Evolutionary conservation across 2,113 vertebrate genomes (phyloP).

Genomic region (Peromyscus maniculatus): DNA sequence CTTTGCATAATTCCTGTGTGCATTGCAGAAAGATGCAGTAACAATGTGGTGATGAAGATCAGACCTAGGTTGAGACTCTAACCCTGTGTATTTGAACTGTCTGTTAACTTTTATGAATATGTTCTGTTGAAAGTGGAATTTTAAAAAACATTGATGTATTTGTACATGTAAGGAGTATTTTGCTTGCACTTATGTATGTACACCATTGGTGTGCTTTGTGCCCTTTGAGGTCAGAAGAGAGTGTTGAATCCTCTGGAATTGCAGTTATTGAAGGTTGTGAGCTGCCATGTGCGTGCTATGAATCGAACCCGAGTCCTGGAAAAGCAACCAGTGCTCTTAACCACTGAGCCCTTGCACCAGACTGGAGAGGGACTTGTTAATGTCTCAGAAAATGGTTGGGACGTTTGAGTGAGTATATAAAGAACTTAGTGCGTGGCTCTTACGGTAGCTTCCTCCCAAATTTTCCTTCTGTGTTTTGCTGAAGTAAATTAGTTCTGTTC

Average conservation of each 20-base stretch:
- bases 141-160: background rate
- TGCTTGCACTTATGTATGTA: background rate
- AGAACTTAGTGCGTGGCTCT: slow-evolving; percentile 41
- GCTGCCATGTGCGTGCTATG: background rate
- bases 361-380: background rate
- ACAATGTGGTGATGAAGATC: background rate
- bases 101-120: slow-evolving; percentile 9
- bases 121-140: background rate
- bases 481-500: background rate
- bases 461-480: background rate
- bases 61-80: background rate
- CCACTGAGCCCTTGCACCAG: background rate
- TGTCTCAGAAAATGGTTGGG: background rate
- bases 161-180: background rate
- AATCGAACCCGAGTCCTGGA: background rate
- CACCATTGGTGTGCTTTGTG: background rate
- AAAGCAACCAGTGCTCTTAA: background rate
- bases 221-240: background rate
- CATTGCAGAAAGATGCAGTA: slow-evolving; percentile 21
- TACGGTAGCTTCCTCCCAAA: background rate
- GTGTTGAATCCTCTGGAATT: background rate
- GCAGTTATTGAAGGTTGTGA: background rate
- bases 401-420: background rate
- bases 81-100: background rate
- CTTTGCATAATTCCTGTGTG: slow-evolving; percentile 51